Conservation (phyloP, 2,797 vertebrate genomes). For the Rhinophrynus dorsalis region DNA sequence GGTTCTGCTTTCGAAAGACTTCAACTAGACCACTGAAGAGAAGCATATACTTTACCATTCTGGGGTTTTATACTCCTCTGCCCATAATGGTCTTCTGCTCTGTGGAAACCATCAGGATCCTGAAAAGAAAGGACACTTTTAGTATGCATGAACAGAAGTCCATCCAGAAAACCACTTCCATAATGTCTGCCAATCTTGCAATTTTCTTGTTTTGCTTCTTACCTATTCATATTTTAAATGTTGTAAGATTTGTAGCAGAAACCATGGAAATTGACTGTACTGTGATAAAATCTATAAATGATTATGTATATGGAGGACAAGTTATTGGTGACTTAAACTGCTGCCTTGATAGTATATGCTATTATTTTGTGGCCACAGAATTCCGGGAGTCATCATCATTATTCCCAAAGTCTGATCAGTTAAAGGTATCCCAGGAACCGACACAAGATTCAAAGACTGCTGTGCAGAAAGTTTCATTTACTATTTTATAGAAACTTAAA, state of each 20-base stretch:
- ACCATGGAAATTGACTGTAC: fast-evolving
- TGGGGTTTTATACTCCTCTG: conserved; percentile 33
- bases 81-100: conserved; percentile 29
- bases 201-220: conserved; percentile 72
- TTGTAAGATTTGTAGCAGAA: background rate
- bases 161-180: conserved; percentile 53
- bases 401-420: conserved; percentile 1
- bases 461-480: background rate
- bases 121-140: background rate
- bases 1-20: conserved; percentile 31
- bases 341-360: conserved; percentile 77
- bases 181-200: conserved; percentile 65
- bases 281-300: background rate
- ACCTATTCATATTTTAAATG: conserved; percentile 52
- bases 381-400: conserved; percentile 51
- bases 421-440: conserved; percentile 1
- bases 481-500: too few species aligned
- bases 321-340: conserved; percentile 77
- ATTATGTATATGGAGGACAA: conserved; percentile 7
- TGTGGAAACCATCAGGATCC: conserved; percentile 4
- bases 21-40: background rate
- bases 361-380: conserved; percentile 74
- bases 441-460: conserved; percentile 22
- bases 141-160: conserved; percentile 39
- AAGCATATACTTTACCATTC: background rate